A percentile compares a stretch with the other conserved stretches of the same genome.
Conservation (phyloP, 92 coral and sea anemone species). For the Blastomussa wellsi region DNA sequence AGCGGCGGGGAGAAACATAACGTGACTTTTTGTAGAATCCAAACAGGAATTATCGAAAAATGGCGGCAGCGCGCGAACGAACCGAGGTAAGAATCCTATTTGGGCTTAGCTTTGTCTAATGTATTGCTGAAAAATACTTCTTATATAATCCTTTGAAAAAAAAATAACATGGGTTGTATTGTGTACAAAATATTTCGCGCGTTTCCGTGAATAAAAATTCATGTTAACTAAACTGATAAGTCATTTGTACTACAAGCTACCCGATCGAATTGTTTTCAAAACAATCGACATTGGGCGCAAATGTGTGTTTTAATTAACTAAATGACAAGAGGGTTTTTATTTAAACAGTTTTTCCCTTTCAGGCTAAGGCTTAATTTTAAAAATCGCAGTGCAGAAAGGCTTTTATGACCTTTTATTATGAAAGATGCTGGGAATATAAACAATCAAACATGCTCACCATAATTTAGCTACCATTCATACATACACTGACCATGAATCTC, state of each 20-base stretch:
- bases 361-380: background rate
- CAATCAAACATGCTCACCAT: background rate
- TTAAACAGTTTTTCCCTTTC: background rate
- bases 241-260: background rate
- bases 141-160: background rate
- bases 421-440: background rate
- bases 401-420: no score
- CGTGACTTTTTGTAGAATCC: background rate
- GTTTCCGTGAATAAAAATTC: background rate
- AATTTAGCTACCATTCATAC: background rate
- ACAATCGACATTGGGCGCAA: conserved; percentile 9
- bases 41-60: background rate
- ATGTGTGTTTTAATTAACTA: background rate
- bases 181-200: background rate
- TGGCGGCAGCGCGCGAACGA: conserved; percentile 45
- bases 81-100: conserved; percentile 25
- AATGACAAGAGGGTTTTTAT: background rate
- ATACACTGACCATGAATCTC: background rate
- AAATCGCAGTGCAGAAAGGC: background rate
- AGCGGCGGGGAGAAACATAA: background rate
- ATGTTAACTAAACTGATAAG: background rate
- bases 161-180: background rate
- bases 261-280: conserved; percentile 29
- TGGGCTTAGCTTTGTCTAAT: background rate
- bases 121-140: background rate